Base-by-base conservation (phyloP, 2,113 vertebrate genomes). In the Lagenorhynchus albirostris region DNA sequence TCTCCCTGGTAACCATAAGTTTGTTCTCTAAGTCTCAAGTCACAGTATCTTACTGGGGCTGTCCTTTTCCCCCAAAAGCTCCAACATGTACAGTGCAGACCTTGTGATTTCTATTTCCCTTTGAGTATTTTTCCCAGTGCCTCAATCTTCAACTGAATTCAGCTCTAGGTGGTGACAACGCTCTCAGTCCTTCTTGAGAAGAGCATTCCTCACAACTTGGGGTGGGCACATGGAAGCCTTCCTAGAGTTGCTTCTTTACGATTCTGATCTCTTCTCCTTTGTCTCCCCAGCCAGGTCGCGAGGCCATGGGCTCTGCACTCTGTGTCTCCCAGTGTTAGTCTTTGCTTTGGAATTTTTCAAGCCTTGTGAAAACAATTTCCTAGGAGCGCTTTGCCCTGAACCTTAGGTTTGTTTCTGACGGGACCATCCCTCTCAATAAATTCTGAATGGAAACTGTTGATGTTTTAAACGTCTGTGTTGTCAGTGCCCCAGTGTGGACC, bases 291-390 rank as follows among this genome's bases (percentile, higher is more conserved):
- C 26, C 68, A 80, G 47, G 14, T 5, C 11, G 21, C 29, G 6
- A 1, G 6, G 13, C 38, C 7, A 0, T 8, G 71, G 53, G 5
- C 33, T 77, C 50, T 5, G 6, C 6, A 8, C 25, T 11, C 9
- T 1, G 1, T 23, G 25, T 13, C 33, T 68, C 2, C 3, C 23
- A 44, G 3, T 3, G 3, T 44, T 10, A 5, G 50, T n/a, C 20
- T 96, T 93, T 83, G 47, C 31, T 74, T 68, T 8, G 7, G 31
- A 9, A 41, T 53, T 44, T 83, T 33, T 44, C 36, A 95, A 14
- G 23, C 18, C 15, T 31, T 12, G 9, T 18, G 25, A 71, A 73
- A 82, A 58, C 17, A 47, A 4, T 26, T 67, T 47, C 3, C 5
- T n/a, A 21, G 3, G 11, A 20, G 15, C 12, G 21, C 36, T 88